phyloP scores from a whole-genome alignment of 2,797 vertebrate species.

The Chiloscyllium punctatum region DNA sequence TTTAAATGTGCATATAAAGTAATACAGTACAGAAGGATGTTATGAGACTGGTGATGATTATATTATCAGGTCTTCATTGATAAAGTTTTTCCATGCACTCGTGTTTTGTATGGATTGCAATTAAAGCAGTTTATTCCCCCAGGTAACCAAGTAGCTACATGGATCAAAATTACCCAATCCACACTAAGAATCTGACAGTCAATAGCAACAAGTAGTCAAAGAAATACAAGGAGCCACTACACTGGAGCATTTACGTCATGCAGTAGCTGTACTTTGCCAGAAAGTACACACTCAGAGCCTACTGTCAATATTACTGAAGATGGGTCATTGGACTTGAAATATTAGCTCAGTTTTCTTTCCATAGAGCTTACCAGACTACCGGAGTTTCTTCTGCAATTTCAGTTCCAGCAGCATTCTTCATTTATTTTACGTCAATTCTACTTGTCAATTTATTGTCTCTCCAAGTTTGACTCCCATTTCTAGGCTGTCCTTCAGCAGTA shows the following conservation, averaged over 20 bases:
- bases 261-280: not conserved
- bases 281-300: not conserved
- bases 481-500: not conserved
- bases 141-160: not conserved
- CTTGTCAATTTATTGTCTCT: not conserved
- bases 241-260: not conserved
- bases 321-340: no score
- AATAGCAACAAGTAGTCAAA: not conserved
- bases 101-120: not conserved
- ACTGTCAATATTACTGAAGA: no score
- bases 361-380: no score
- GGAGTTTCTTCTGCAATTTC: no score
- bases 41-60: not conserved
- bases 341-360: no score
- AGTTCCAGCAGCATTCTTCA: no score
- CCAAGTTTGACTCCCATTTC: not conserved
- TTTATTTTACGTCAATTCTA: not conserved
- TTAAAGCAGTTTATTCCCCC: not conserved
- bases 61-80: not conserved
- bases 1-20: not conserved
- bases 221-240: not conserved
- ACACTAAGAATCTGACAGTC: not conserved
- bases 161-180: not conserved
- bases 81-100: not conserved
- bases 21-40: not conserved